Evolutionary conservation across 2,113 vertebrate species (phyloP).

Genomic region (Macaca nemestrina): DNA sequence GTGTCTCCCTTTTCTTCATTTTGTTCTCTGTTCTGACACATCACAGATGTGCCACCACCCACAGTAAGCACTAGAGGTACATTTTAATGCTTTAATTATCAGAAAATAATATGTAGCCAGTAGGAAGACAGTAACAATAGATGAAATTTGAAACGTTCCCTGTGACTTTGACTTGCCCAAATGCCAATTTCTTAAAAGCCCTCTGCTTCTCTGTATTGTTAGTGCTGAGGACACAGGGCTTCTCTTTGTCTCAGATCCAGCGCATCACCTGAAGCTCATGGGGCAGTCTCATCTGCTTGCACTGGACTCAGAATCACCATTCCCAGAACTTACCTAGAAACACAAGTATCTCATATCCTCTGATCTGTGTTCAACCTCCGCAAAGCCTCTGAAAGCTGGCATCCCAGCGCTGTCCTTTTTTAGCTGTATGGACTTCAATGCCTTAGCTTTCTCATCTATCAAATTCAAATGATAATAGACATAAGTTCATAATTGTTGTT

Average conservation of each 20-base stretch:
- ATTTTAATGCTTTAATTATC: slow-evolving; percentile 20
- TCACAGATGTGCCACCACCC: neutral
- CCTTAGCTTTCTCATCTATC: neutral
- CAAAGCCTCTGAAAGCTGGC: neutral
- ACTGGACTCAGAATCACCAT: neutral
- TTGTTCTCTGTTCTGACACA: neutral
- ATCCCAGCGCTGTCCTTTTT: neutral
- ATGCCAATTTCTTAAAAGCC: neutral
- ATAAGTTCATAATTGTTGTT: neutral
- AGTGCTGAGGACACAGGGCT: neutral
- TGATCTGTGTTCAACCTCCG: neutral
- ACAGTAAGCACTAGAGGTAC: neutral
- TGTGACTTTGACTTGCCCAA: neutral
- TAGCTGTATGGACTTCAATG: neutral
- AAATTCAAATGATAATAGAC: neutral
- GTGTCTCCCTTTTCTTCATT: neutral
- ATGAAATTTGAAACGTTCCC: neutral
- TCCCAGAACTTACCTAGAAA: neutral
- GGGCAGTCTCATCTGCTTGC: neutral
- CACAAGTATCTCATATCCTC: neutral
- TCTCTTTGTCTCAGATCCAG: neutral
- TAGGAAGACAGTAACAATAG: neutral
- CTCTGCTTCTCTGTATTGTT: neutral
- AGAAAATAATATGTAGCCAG: neutral
- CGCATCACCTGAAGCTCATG: neutral